A percentile compares a stretch with the other conserved stretches of the same genome.
These are phyloP conservation scores for Pelecanoides urinatrix DNA, from an alignment of 2,113 vertebrate genomes.

Conservation along the genomic window DNA sequence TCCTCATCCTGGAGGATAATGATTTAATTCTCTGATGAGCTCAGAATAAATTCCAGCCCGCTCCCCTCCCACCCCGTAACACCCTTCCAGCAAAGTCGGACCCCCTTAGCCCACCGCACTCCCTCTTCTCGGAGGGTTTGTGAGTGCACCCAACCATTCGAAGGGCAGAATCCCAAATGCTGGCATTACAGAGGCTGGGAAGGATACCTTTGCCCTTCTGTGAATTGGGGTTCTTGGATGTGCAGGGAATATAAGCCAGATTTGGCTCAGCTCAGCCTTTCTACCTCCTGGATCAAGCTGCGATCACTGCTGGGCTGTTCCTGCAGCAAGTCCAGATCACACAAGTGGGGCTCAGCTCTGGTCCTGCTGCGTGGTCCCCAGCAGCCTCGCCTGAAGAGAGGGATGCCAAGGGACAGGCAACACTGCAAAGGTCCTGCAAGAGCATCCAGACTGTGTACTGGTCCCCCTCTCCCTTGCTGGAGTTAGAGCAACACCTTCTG, in stretches of 20 bases:
- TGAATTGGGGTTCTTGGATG: not conserved
- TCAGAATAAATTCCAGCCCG: not conserved
- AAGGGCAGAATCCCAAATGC: not conserved
- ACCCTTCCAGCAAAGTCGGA: no score
- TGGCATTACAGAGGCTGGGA: not conserved
- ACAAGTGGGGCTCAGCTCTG: not conserved
- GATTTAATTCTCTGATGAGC: not conserved
- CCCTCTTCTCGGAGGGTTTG: rapidly evolving
- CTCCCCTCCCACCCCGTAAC: rapidly evolving
- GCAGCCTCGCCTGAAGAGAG: not conserved
- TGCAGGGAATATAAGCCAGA: not conserved
- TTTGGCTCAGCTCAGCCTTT: not conserved
- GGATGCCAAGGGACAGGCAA: not conserved
- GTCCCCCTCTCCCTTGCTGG: not conserved
- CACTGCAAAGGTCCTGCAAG: not conserved
- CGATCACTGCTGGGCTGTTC: not conserved
- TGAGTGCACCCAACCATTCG: not conserved
- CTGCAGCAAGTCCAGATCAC: not conserved
- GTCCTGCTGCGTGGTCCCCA: not conserved
- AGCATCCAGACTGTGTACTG: not conserved
- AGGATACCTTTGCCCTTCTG: not conserved
- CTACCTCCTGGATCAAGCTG: not conserved
- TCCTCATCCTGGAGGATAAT: not conserved
- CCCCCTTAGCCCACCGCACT: rapidly evolving
- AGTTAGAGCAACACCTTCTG: not conserved